Percentiles rank a stretch among this genome's conserved stretches.
phyloP scores from a whole-genome alignment of 1,140 invertebrate genomes.

The Aleiodes sp. region DNA sequence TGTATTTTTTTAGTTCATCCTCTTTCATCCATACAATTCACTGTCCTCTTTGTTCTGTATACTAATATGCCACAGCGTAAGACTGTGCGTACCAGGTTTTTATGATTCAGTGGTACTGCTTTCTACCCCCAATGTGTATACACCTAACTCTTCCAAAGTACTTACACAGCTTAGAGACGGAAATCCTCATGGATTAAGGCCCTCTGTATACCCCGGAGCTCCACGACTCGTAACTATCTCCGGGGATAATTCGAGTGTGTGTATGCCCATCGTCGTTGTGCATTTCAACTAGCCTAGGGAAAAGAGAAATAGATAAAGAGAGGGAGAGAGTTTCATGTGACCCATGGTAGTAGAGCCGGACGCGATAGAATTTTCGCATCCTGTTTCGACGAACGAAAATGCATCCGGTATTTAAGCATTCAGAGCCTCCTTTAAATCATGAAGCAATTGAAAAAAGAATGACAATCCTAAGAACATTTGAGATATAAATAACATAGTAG shows the following conservation, averaged over 20 bases:
- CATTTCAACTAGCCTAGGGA: conserved; percentile 12
- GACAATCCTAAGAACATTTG: no score
- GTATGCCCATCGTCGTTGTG: conserved; percentile 9
- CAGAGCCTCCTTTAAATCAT: background rate
- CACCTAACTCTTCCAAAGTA: conserved; percentile 40
- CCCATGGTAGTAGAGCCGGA: conserved; percentile 19
- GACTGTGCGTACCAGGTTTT: conserved; percentile 17
- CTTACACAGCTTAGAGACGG: conserved; percentile 41
- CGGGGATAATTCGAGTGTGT: conserved; percentile 31
- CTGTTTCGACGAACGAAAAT: background rate
- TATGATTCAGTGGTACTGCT: conserved; percentile 36
- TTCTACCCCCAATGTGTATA: conserved; percentile 7
- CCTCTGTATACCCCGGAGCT: conserved; percentile 22
- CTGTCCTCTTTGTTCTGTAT: conserved; percentile 15
- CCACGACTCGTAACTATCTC: conserved; percentile 21
- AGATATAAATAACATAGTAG: no score
- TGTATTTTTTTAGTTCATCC: conserved; percentile 21
- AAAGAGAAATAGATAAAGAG: no score
- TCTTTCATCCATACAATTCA: background rate
- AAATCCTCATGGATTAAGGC: conserved; percentile 38
- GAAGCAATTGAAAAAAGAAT: background rate
- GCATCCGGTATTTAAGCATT: background rate
- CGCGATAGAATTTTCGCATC: conserved; percentile 28
- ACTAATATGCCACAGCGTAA: conserved; percentile 4
- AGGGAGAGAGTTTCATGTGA: no score